A percentile compares a stretch with the other conserved stretches of the same genome.
phyloP scores from a whole-genome alignment of 2,113 vertebrate genomes.

The Triplophysa tibetana region DNA sequence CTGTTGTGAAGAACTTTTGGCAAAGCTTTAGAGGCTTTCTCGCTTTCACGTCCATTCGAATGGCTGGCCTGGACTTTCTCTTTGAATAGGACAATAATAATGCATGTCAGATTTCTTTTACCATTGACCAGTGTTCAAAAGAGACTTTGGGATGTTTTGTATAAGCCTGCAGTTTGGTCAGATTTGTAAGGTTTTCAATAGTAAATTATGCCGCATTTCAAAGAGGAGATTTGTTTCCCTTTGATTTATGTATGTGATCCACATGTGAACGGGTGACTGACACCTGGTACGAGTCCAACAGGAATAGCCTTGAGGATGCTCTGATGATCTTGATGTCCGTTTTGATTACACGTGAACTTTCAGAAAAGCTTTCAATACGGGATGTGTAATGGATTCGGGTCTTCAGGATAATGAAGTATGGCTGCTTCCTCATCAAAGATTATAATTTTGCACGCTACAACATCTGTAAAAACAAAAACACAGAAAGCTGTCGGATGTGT shows the following conservation, averaged over 20 bases:
- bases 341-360: constrained; percentile 12
- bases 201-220: constrained; percentile 49
- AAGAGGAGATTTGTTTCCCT: constrained; percentile 23
- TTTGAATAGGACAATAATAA: constrained; percentile 59
- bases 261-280: constrained; percentile 29
- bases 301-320: constrained; percentile 8
- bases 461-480: not conserved
- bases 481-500: not conserved
- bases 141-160: constrained; percentile 52
- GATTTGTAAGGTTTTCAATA: constrained; percentile 46
- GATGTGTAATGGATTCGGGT: not conserved
- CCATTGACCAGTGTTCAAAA: constrained; percentile 56
- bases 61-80: constrained; percentile 66
- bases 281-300: not conserved
- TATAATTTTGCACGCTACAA: not conserved
- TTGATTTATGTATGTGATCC: constrained; percentile 43
- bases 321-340: constrained; percentile 15
- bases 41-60: constrained; percentile 48
- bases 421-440: constrained; percentile 15
- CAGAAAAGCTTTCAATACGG: not conserved
- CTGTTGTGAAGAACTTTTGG: constrained; percentile 54
- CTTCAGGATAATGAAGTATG: constrained; percentile 6
- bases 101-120: constrained; percentile 67
- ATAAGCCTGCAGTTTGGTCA: constrained; percentile 49
- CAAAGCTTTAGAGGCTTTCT: constrained; percentile 52